Conservation (phyloP, 2,113 vertebrate species). For the Lampris incognitus region DNA sequence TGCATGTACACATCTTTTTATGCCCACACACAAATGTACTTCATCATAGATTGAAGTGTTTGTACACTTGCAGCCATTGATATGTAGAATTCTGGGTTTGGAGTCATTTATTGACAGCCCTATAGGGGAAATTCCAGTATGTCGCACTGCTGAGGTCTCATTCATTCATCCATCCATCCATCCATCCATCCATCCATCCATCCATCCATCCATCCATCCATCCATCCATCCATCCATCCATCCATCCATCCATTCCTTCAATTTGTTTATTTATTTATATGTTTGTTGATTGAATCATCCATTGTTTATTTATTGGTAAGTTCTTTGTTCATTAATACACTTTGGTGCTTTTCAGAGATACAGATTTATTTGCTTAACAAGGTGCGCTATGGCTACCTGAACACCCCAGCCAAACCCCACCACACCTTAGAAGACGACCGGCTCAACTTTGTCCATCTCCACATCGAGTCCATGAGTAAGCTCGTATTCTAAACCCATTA, state of each 20-base stretch:
- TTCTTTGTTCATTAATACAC: not conserved
- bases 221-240: not conserved
- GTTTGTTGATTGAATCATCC: not conserved
- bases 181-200: not conserved
- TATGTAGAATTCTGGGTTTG: not conserved
- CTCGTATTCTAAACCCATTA: not conserved
- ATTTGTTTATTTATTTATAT: not conserved
- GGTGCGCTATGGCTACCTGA: constrained; percentile 91
- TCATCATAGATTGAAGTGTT: not conserved
- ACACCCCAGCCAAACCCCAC: constrained; percentile 88
- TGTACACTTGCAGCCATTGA: not conserved
- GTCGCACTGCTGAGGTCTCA: not conserved
- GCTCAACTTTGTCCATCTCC: constrained; percentile 92
- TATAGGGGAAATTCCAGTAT: not conserved
- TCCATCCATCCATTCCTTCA: not conserved
- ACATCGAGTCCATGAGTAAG: constrained; percentile 91
- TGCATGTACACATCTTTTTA: not conserved
- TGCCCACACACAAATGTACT: not conserved
- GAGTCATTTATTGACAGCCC: not conserved
- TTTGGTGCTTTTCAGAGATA: constrained; percentile 75
- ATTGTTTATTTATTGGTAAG: not conserved
- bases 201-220: not conserved
- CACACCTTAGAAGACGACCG: constrained; percentile 89
- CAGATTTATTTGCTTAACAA: constrained; percentile 91
- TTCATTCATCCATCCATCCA: not conserved